These are phyloP conservation scores for Eueremaeus valkanovi DNA, from an alignment of 2,888 invertebrate species.

Conservation along the genomic window DNA sequence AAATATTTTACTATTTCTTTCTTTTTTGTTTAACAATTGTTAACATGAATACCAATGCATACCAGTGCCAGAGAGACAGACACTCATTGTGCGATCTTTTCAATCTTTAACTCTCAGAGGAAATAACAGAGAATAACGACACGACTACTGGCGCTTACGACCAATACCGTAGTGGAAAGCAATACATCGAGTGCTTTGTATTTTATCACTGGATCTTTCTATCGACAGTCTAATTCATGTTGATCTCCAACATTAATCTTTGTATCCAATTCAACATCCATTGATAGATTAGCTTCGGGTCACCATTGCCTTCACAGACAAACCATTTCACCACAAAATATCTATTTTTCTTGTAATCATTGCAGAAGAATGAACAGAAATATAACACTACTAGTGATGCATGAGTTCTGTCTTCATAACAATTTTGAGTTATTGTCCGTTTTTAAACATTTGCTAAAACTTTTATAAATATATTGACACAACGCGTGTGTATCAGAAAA, in stretches of 20 bases:
- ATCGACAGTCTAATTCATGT: slow-evolving; percentile 40
- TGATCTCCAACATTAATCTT: slow-evolving; percentile 43
- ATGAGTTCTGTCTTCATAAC: neutral
- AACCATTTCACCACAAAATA: slow-evolving; percentile 46
- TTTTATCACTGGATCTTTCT: slow-evolving; percentile 41
- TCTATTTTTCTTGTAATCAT: slow-evolving; percentile 35
- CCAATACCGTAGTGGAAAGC: slow-evolving; percentile 44
- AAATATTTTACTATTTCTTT: neutral
- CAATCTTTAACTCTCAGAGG: slow-evolving; percentile 41
- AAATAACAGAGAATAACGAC: slow-evolving; percentile 41
- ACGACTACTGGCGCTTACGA: slow-evolving; percentile 44
- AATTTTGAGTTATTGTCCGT: too few species aligned
- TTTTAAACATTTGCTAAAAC: too few species aligned
- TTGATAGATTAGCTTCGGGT: slow-evolving; percentile 46
- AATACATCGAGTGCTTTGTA: slow-evolving; percentile 43
- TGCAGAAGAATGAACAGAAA: neutral
- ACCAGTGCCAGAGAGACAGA: slow-evolving; percentile 36
- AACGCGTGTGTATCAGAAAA: too few species aligned
- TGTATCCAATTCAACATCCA: slow-evolving; percentile 45
- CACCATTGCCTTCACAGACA: slow-evolving; percentile 39
- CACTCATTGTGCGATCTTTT: slow-evolving; percentile 43
- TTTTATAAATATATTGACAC: too few species aligned
- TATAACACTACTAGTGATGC: neutral
- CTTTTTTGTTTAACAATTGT: slow-evolving; percentile 21
- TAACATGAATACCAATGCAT: slow-evolving; percentile 36